Percentiles rank a stretch among this genome's conserved stretches.
phyloP scores from a whole-genome alignment of 2,888 invertebrate genomes.

The Morinoia aosen region DNA sequence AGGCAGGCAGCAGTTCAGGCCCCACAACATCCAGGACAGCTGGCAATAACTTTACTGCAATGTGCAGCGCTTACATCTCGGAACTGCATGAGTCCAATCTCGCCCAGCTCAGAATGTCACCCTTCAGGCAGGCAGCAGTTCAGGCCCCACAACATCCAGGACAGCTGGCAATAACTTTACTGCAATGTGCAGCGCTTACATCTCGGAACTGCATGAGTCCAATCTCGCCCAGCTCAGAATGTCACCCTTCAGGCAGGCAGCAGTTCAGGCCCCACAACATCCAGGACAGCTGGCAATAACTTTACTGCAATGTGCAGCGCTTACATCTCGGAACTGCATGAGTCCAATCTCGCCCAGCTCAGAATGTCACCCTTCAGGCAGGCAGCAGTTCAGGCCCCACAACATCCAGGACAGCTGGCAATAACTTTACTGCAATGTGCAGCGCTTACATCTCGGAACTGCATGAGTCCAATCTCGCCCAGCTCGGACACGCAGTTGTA shows the following conservation, averaged over 20 bases:
- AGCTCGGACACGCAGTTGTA: conserved; percentile 98
- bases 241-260: too few relatives aligned
- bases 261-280: too few relatives aligned
- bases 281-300: too few relatives aligned
- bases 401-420: too few relatives aligned
- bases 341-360: conserved; percentile 97
- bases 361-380: conserved; percentile 74
- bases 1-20: too few relatives aligned
- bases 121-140: too few relatives aligned
- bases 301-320: conserved; percentile 64
- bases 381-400: too few relatives aligned
- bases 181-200: conserved; percentile 71
- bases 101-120: conserved; percentile 98
- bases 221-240: conserved; percentile 96
- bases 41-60: neutral
- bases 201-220: conserved; percentile 98
- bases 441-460: conserved; percentile 86
- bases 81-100: conserved; percentile 96
- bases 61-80: conserved; percentile 78
- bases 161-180: neutral
- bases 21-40: too few relatives aligned
- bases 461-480: conserved; percentile 96
- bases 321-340: conserved; percentile 93
- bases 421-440: neutral
- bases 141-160: too few relatives aligned